Evolutionary conservation across 2,113 vertebrate species (phyloP), one percentile per base, ranked within the genome.

Genomic region (Thryonomys swinderianus): DNA sequence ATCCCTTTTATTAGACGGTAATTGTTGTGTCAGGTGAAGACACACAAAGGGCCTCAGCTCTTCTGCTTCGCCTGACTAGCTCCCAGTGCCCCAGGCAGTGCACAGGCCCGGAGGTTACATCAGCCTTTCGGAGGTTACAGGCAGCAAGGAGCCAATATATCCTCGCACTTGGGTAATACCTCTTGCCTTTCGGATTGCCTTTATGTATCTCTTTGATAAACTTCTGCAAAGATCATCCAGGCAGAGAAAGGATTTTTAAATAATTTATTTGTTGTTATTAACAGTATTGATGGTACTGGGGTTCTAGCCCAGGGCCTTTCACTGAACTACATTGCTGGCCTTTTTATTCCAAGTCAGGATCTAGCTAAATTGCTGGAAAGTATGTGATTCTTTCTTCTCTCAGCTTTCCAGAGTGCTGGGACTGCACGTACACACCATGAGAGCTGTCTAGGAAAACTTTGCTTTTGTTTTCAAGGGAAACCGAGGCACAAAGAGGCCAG

Each of bases 381-480:
- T 53, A 16, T 78, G 48, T 30, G 51, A 2, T 21, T 34, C 18
- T 57, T 4, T 53, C 45, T 13, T 34, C 45, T 17, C 48, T 53
- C 74, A 34, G 30, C 27, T 53, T 53, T 34, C 74, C 32, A 20
- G 27, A 32, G 45, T 76, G 74, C 74, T 76, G 27, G 42, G 40
- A 16, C 45, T 37, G 45, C 25, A 45, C 42, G 48, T 53, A 27
- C 32, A 16, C 30, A 78, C 74, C 48, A 30, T 17, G 7, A 53
- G 30, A 5, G 8, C 32, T 12, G 2, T 45, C 30, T 78, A 21
- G 32, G 74, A 34, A 78, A 53, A 78, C 30, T 61, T 37, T 17
- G n/a, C 57, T 81, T 97, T 69, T 69, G 23, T 88, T 76, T 80
- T n/a, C 20, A 64, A 59, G 34, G 55, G 61, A 91, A 80, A 71